Conservation (phyloP, 2,797 vertebrate genomes). For the Enteromius argenteus region DNA sequence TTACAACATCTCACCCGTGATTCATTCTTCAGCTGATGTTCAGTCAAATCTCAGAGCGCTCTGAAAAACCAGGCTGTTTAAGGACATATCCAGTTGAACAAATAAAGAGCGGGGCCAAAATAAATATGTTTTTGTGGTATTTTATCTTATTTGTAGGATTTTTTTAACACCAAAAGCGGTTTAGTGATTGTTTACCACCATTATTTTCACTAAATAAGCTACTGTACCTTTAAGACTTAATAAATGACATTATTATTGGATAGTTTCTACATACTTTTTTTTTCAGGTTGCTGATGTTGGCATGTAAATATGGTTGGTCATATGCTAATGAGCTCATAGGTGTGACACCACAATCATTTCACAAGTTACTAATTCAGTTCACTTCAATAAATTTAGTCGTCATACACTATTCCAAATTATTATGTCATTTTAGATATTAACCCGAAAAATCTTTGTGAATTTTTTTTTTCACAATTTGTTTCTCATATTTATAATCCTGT, state of each 20-base stretch:
- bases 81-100: neutral
- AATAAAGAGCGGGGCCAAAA: neutral
- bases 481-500: too few relatives aligned
- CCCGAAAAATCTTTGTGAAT: neutral
- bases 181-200: neutral
- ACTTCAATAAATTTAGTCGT: neutral
- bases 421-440: neutral
- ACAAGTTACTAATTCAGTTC: neutral
- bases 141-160: neutral
- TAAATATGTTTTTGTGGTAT: neutral
- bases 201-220: neutral
- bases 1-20: slow-evolving; percentile 2
- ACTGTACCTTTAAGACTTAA: neutral
- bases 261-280: neutral
- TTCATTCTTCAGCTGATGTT: slow-evolving; percentile 19
- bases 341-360: neutral
- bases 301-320: neutral
- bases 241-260: neutral
- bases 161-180: neutral
- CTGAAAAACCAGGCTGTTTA: neutral
- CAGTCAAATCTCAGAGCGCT: neutral
- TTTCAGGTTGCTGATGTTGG: neutral
- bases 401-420: neutral
- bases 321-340: neutral
- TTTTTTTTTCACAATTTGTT: too few relatives aligned